phyloP scores from a whole-genome alignment of 2,797 vertebrate genomes.

The Hyperoplus lanceolatus region DNA sequence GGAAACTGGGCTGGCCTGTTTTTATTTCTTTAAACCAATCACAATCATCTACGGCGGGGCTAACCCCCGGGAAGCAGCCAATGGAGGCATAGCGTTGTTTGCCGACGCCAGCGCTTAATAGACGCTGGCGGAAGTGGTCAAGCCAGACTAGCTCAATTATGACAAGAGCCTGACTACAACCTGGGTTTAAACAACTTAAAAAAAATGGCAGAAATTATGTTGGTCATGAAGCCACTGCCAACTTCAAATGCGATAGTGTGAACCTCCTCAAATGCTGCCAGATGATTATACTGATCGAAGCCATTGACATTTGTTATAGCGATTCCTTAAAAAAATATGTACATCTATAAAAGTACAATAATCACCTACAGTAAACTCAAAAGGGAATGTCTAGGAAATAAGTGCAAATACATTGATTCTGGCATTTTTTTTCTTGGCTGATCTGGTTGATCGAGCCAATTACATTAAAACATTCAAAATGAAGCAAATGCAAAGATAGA shows the following conservation, averaged over 20 bases:
- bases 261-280: slow-evolving; percentile 26
- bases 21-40: no score
- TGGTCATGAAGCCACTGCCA: not conserved
- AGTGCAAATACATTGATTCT: no score
- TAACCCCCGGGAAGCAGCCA: no score
- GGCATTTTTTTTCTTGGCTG: not conserved
- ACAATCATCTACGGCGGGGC: no score
- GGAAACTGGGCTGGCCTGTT: no score
- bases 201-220: not conserved
- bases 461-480: no score
- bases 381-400: slow-evolving; percentile 32
- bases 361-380: not conserved
- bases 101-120: no score
- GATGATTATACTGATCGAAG: slow-evolving; percentile 35
- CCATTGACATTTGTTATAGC: slow-evolving; percentile 26
- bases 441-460: slow-evolving; percentile 4
- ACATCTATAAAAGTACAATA: not conserved
- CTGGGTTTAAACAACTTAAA: not conserved
- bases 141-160: no score
- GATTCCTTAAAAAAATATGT: not conserved
- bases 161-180: not conserved
- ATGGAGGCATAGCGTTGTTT: no score
- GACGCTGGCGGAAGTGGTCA: no score
- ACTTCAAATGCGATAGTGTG: not conserved
- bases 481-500: no score